A percentile compares a stretch with the other conserved stretches of the same genome.
phyloP scores from a whole-genome alignment of 2,888 invertebrate species.

The Ochlodes sylvanus region DNA sequence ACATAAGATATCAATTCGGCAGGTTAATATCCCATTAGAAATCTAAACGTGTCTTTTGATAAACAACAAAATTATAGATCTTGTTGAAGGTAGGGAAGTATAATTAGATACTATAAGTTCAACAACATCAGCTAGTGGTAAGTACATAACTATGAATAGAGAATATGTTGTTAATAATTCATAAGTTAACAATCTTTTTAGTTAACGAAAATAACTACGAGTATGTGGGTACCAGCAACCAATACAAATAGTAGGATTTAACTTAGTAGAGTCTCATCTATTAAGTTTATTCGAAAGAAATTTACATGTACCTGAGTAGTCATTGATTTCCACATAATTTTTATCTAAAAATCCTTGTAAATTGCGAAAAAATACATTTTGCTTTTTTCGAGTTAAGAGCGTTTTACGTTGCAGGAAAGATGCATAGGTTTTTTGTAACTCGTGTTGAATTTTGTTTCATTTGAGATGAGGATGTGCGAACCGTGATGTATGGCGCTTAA shows the following conservation, averaged over 20 bases:
- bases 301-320: too few species aligned
- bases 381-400: too few species aligned
- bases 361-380: too few species aligned
- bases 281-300: too few species aligned
- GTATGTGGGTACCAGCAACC: conserved; percentile 6
- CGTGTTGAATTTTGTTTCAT: too few species aligned
- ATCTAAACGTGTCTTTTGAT: neutral
- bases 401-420: too few species aligned
- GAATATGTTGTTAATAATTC: conserved; percentile 24
- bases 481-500: neutral
- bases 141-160: conserved; percentile 4
- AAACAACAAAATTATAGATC: neutral
- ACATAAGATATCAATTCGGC: conserved; percentile 21
- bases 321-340: too few species aligned
- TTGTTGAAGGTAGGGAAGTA: neutral
- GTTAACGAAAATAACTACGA: conserved; percentile 11
- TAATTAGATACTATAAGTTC: conserved; percentile 13
- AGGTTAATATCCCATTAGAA: conserved; percentile 7
- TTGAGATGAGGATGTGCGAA: neutral
- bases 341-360: too few species aligned
- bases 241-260: neutral
- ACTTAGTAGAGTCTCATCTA: too few species aligned
- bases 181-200: conserved; percentile 10
- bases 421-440: too few species aligned
- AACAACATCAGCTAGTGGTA: neutral